Base-by-base conservation (phyloP, 2,888 invertebrate species). In the Psylliodes chrysocephalus region DNA sequence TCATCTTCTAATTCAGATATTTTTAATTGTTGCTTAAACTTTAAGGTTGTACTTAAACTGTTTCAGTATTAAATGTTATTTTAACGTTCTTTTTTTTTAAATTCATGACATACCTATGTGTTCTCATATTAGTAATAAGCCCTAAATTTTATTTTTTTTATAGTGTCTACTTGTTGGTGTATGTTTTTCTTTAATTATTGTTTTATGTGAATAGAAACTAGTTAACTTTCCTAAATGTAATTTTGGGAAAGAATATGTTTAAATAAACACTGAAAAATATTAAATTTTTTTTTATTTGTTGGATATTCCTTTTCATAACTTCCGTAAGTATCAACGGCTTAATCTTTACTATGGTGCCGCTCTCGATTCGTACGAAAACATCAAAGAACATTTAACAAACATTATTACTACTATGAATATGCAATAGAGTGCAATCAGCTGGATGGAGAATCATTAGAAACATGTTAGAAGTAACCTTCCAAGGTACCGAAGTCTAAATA, bases 191-290 rank as follows among this genome's bases (percentile, higher is more conserved):
- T 7, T 46, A 15, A 38, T 8, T 42, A 42, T 49, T 49, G 49
- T 49, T 49, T 49, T 49, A 49, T 49, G 49, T 49, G 49, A 49
- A 49, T 49, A 49, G 49, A 49, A 49, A 49, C 22, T 49, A 49
- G 49, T 49, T 49, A 15, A 49, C 28, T 49, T 49, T 49, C 49
- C 49, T 49, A 49, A 49, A 49, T 49, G 30, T 49, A 49, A 49
- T 49, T 49, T 49, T 49, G 19, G 49, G 46, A 19, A n/a, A 49
- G 17, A 49, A 49, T 30, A 28, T 49, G 49, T 49, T 49, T 49
- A 49, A 49, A 49, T 49, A 49, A 49, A 49, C n/a, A 17, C 49
- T 14, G 49, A 49, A 28, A 49, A 49, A 22, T n/a, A n/a, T n/a
- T n/a, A n/a, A n/a, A n/a, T n/a, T n/a, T n/a, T n/a, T n/a, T n/a